Conservation (phyloP, 2,888 invertebrate species). For the Morpho helenor region DNA sequence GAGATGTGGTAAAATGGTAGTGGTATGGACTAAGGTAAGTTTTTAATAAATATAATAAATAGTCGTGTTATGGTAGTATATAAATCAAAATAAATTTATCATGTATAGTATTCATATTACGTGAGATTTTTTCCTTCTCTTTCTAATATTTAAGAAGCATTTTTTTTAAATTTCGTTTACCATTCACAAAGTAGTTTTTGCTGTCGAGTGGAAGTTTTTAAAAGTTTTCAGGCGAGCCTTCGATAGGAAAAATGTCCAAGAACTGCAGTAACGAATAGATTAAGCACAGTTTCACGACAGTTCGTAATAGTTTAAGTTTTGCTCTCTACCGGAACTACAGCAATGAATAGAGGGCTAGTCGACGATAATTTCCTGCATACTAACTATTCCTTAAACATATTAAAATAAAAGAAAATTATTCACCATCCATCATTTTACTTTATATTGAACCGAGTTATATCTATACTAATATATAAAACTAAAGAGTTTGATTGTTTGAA, state of each 20-base stretch:
- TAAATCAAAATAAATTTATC: too few relatives aligned
- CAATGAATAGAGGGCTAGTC: slow-evolving; percentile 8
- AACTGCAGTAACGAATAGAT: slow-evolving; percentile 22
- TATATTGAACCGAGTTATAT: too few relatives aligned
- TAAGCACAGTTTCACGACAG: slow-evolving; percentile 19
- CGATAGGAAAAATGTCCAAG: slow-evolving; percentile 20
- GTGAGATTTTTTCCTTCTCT: too few relatives aligned
- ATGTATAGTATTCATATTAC: too few relatives aligned
- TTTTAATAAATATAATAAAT: too few relatives aligned
- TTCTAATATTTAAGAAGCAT: not conserved
- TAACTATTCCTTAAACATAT: not conserved
- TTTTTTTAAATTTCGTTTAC: slow-evolving; percentile 3
- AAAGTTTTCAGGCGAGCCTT: slow-evolving; percentile 16
- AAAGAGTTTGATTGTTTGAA: too few relatives aligned
- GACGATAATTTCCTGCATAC: slow-evolving; percentile 7
- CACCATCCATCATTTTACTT: too few relatives aligned
- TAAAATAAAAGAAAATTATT: too few relatives aligned
- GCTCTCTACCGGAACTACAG: slow-evolving; percentile 8
- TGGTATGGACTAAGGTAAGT: too few relatives aligned
- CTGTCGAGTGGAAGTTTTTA: slow-evolving; percentile 8
- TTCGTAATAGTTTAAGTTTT: slow-evolving; percentile 20
- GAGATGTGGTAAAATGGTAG: too few relatives aligned
- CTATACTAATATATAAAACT: too few relatives aligned
- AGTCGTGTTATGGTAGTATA: too few relatives aligned
- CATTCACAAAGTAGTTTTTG: not conserved